Evolutionary conservation across 1,140 invertebrate species (phyloP), one percentile per base, ranked within the genome.

Genomic region (Eufriesea mexicana): DNA sequence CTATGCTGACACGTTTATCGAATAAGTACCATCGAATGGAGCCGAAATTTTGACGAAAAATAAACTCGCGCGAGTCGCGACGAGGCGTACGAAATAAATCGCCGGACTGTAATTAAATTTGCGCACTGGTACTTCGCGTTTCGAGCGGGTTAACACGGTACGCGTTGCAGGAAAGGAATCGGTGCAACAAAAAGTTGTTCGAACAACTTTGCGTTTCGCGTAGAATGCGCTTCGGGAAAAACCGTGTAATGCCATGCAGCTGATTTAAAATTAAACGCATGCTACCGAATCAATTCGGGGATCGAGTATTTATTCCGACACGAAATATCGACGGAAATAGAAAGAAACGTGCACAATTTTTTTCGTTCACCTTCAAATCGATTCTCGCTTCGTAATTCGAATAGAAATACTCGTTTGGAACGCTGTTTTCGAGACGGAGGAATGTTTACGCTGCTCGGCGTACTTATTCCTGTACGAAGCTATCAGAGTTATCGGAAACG

Each of bases 401-500:
- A 49, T 20, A 23, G 5, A 57, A 9, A 28, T 14, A 5, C 20
- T 28, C 2, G 10, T n/a, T 9, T 4, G 12, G 6, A 18, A 12
- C 16, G 35, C 8, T 49, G 25, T 61, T 72, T 28, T 28, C 20
- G 20, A 59, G 71, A 70, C 10, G 8, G 28, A 35, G 71, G 42
- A 57, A 47, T 14, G 51, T 71, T 71, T n/a, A 45, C 5, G 18
- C 20, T 16, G 20, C 20, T 18, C 18, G 12, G 14, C 25, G 23
- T 6, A 28, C 25, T 35, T 49, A 18, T 57, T 72, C 45, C 16
- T 59, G 77, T 55, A n/a, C 9, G 55, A 5, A 51, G 77, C 5
- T 79, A 61, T 79, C 45, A 66, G 45, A 83, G 80, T 72, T 84
- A 72, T 78, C 74, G 6, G 55, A 23, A 68, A 80, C 28, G 16